Evolutionary conservation across 2,888 invertebrate species (phyloP).

Genomic region (Tenthredo notha): DNA sequence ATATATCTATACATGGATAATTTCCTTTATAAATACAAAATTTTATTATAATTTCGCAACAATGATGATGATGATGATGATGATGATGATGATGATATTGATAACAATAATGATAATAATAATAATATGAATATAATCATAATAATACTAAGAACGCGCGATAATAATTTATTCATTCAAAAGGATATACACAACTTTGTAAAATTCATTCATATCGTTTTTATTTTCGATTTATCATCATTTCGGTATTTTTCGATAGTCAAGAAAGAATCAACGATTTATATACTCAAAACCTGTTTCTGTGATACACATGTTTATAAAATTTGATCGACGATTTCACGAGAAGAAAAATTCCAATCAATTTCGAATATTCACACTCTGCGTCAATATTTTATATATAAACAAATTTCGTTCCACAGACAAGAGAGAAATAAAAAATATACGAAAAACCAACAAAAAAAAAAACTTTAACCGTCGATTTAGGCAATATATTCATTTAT

Average conservation of each 20-base stretch:
- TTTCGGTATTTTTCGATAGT: background rate
- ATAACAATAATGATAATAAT: background rate
- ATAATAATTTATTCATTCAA: background rate
- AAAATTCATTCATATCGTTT: background rate
- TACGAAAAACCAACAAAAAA: background rate
- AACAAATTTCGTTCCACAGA: background rate
- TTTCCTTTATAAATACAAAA: slow-evolving; percentile 1
- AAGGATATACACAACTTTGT: background rate
- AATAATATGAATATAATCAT: background rate
- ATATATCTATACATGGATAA: background rate
- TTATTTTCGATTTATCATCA: background rate
- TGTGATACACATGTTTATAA: too few species aligned
- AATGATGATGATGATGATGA: background rate
- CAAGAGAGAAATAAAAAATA: background rate
- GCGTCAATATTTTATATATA: background rate
- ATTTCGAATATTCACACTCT: background rate
- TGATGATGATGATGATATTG: background rate
- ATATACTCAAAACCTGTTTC: too few species aligned
- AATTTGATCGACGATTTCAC: too few species aligned
- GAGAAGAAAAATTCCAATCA: too few species aligned
- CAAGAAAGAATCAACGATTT: too few species aligned
- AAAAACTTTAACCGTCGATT: background rate
- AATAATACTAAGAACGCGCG: background rate
- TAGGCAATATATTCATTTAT: background rate
- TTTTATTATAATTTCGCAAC: background rate